Evolutionary conservation across 2,888 invertebrate species (phyloP).

Genomic region (Nesidiocoris tenuis): DNA sequence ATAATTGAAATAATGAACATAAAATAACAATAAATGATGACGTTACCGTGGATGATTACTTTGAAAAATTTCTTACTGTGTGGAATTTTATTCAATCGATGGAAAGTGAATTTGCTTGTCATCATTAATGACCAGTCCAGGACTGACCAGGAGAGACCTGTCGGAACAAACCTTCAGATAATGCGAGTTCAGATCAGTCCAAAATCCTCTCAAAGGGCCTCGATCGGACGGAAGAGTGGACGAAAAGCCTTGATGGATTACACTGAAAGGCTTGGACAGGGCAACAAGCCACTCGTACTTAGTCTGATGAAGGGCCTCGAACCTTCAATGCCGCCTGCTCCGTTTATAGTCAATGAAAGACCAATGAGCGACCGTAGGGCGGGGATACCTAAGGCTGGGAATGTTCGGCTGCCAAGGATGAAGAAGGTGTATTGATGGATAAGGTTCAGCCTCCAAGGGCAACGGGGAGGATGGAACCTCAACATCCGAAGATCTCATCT

Average conservation of each 20-base stretch:
- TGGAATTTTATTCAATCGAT: too few relatives aligned
- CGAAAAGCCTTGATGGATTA: conserved; percentile 40
- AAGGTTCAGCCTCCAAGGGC: background rate
- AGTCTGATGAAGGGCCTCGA: background rate
- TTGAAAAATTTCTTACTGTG: too few relatives aligned
- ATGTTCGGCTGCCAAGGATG: background rate
- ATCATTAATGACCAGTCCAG: too few relatives aligned
- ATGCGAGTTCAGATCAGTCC: too few relatives aligned
- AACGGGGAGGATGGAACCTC: background rate
- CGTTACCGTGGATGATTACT: too few relatives aligned
- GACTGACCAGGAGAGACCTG: too few relatives aligned
- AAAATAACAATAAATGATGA: too few relatives aligned
- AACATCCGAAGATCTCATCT: background rate
- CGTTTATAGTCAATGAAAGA: background rate
- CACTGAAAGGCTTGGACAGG: background rate
- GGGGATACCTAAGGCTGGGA: background rate
- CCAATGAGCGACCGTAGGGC: background rate
- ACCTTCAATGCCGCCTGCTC: background rate
- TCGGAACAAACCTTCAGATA: too few relatives aligned
- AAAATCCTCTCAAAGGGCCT: background rate
- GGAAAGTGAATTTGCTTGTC: too few relatives aligned
- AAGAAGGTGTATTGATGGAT: background rate
- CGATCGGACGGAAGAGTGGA: too few relatives aligned
- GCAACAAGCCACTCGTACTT: background rate
- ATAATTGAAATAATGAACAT: too few relatives aligned